Base-by-base conservation (phyloP, 1,140 invertebrate species). In the Lepidurus apus region DNA sequence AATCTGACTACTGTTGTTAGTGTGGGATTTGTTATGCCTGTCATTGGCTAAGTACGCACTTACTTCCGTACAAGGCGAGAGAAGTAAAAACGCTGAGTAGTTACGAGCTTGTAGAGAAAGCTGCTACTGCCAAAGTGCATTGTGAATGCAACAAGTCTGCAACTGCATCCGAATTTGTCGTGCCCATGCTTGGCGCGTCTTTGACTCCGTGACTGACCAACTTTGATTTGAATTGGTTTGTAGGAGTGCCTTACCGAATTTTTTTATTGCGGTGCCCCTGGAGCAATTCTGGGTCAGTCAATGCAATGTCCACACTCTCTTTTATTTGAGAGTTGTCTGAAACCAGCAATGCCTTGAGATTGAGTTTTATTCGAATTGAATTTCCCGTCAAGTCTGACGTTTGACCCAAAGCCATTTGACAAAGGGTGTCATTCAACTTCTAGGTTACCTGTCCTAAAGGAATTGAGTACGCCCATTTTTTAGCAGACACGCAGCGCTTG, bases 361-460 rank as follows among this genome's bases (percentile, higher is more conserved):
- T 65, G 53, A 17, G 53, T 65, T 13, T 17, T 17, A 21, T 17
- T 21, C 5, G 53, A 17, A 65, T 34, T 34, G 13, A 65, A 65
- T 65, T 65, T 65, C 53, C 21, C 53, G 53, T 65, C 53, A 65
- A 65, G 53, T 65, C 21, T 65, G 53, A 65, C 53, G 53, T 65
- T 21, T 65, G 53, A 65, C 53, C 53, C 17, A 65, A 65, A 65
- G 53, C 53, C 53, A 65, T 17, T 65, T 65, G 53, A 65, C 53
- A 65, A 65, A n/a, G 53, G 53, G 53, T 65, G 53, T 65, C 53
- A 65, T 65, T 65, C 53, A 65, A 65, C 53, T 65, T 65, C 53
- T 65, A 17, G 17, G 53, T 13, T 65, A 65, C 53, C 53, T 65
- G 53, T 17, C 13, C 53, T 65, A 65, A 65, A 65, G 53, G 53